Evolutionary conservation across 2,888 invertebrate genomes (phyloP).

Genomic region (Tipula unca): DNA sequence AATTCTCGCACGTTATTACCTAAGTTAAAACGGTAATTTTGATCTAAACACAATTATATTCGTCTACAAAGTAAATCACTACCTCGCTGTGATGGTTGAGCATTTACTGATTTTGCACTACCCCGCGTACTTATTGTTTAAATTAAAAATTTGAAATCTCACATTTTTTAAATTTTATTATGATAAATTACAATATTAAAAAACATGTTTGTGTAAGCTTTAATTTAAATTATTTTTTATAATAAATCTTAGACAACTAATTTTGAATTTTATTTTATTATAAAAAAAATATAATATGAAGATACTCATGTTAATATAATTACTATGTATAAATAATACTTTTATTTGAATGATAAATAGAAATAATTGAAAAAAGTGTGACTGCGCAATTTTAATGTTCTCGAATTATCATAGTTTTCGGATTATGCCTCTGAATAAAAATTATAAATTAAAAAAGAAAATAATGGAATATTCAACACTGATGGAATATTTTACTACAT

Average conservation of each 20-base stretch:
- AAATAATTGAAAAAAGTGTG: not conserved
- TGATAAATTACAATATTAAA: not conserved
- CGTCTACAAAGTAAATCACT: too few relatives aligned
- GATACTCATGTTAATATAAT: not conserved
- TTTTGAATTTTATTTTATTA: not conserved
- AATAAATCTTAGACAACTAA: not conserved
- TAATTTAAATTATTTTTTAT: not conserved
- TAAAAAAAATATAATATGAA: not conserved
- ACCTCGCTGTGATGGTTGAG: too few relatives aligned
- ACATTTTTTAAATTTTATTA: not conserved
- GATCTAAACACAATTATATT: too few relatives aligned
- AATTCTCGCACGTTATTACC: not conserved
- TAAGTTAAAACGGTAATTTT: too few relatives aligned
- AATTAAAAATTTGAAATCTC: not conserved
- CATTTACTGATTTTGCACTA: too few relatives aligned
- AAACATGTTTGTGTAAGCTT: not conserved
- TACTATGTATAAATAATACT: not conserved
- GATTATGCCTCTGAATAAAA: not conserved
- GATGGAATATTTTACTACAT: not conserved
- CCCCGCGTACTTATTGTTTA: too few relatives aligned
- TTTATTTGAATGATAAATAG: not conserved
- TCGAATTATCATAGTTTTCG: not conserved
- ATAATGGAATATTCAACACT: not conserved
- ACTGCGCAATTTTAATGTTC: not conserved
- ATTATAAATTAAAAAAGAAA: not conserved